These are phyloP conservation scores for Pseudachorutes palmiensis DNA, from an alignment of 1,140 invertebrate species.

Conservation along the genomic window DNA sequence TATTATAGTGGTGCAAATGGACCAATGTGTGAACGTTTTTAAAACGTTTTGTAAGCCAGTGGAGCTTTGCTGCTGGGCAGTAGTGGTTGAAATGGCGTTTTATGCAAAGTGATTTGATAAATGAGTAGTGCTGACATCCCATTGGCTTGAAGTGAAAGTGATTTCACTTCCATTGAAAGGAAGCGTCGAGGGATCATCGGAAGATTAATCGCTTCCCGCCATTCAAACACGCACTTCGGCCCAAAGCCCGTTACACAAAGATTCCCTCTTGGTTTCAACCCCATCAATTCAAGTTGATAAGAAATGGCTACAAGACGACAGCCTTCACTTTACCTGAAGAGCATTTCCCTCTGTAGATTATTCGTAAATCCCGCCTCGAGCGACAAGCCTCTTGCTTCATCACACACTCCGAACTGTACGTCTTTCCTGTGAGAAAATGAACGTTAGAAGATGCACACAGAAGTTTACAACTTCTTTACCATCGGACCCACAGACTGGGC, in stretches of 20 bases:
- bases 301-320: neutral
- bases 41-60: no score
- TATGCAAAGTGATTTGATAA: neutral
- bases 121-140: neutral
- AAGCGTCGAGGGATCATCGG: neutral
- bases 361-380: conserved; percentile 41
- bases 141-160: neutral
- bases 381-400: conserved; percentile 46
- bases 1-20: no score
- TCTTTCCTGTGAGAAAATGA: conserved; percentile 31
- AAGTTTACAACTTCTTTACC: conserved; percentile 45
- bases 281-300: no score
- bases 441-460: neutral
- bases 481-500: conserved; percentile 51
- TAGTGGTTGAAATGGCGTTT: neutral
- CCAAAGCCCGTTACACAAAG: no score
- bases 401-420: conserved; percentile 49
- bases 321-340: conserved; percentile 61
- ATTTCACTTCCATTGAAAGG: neutral
- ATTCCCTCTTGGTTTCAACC: no score
- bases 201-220: neutral
- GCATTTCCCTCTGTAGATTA: conserved; percentile 47
- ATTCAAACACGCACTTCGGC: no score
- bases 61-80: no score
- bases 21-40: no score